These are phyloP conservation scores for Amaurobius ferox DNA, from an alignment of 2,888 invertebrate genomes.

Conservation along the genomic window DNA sequence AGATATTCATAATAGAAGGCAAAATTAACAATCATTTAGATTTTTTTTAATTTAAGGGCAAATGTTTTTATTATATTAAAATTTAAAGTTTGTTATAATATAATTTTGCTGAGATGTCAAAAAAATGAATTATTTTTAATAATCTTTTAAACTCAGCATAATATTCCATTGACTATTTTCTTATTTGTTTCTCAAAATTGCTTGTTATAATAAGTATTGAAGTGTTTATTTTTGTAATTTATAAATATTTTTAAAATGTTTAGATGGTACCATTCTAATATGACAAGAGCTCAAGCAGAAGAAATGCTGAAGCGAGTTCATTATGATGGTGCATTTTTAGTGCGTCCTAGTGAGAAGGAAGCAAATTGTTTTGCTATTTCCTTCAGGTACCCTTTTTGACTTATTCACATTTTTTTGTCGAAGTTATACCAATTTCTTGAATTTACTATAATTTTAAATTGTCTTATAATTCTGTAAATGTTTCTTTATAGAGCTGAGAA, in stretches of 20 bases:
- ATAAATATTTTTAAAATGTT: neutral
- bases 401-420: neutral
- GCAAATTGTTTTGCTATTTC: conserved; percentile 93
- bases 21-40: too few species aligned
- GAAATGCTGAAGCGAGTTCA: conserved; percentile 89
- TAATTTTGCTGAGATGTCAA: too few species aligned
- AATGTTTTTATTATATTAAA: too few species aligned
- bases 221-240: neutral
- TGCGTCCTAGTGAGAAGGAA: conserved; percentile 93
- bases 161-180: too few species aligned
- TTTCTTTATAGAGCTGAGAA: conserved; percentile 85
- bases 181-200: too few species aligned
- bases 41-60: too few species aligned
- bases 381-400: conserved; percentile 81
- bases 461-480: neutral
- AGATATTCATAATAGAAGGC: too few species aligned
- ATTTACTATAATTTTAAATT: neutral
- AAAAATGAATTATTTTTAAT: too few species aligned
- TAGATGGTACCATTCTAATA: conserved; percentile 90
- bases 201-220: too few species aligned
- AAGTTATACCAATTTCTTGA: neutral
- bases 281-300: conserved; percentile 89
- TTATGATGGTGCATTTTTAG: conserved; percentile 95
- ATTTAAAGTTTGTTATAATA: too few species aligned
- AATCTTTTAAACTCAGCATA: too few species aligned